A percentile compares a stretch with the other conserved stretches of the same genome.
Conservation (phyloP, 1,140 invertebrate genomes). For the Caenorhabditis tropicalis region DNA sequence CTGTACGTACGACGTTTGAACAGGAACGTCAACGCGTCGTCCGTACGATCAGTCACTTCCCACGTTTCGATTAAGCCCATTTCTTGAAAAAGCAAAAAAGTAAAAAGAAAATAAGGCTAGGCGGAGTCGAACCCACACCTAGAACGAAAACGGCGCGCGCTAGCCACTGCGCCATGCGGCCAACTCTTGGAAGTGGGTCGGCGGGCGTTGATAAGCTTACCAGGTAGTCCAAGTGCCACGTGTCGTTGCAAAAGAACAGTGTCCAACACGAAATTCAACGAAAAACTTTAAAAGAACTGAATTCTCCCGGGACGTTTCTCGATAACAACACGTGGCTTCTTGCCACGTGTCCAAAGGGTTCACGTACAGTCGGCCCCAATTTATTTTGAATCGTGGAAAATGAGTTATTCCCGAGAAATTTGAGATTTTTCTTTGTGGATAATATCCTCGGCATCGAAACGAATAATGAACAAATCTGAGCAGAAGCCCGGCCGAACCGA, state of each 20-base stretch:
- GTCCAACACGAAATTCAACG: neutral
- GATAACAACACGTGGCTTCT: neutral
- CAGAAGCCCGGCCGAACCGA: neutral
- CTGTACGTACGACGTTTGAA: neutral
- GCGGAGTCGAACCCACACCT: too few species aligned
- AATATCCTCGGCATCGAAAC: neutral
- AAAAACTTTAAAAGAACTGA: neutral
- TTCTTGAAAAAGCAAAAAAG: neutral
- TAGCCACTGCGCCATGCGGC: too few species aligned
- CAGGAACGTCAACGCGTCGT: neutral
- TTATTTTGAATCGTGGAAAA: too few species aligned
- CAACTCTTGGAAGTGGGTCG: too few species aligned
- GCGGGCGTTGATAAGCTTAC: neutral
- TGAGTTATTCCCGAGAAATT: too few species aligned
- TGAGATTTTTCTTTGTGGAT: too few species aligned
- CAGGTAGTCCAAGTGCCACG: neutral
- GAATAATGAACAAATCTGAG: neutral
- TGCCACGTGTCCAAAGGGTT: neutral
- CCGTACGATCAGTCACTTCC: neutral
- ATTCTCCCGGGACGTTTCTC: neutral
- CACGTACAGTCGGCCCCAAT: too few species aligned
- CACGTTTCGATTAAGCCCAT: conserved; percentile 1
- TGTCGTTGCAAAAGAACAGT: neutral
- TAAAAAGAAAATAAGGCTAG: too few species aligned
- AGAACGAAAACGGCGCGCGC: too few species aligned